Evolutionary conservation across 2,888 invertebrate genomes (phyloP), one percentile per base, ranked within the genome.

Genomic region (Pilophorus perplexus): DNA sequence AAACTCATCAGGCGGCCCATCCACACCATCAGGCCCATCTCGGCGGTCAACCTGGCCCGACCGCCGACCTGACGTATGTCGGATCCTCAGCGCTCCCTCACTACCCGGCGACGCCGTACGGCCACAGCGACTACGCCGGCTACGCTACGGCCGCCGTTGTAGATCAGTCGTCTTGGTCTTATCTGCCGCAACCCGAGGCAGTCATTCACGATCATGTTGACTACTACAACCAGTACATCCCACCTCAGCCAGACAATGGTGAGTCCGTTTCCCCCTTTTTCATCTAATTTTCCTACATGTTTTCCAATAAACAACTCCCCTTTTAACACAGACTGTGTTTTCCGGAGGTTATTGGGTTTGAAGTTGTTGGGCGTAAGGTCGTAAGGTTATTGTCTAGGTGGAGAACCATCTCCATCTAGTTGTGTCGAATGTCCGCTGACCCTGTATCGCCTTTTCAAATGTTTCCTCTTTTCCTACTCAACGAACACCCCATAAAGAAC

Each of bases 151-250:
- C 42, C 6, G 40, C 44, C 23, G 52, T 42, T 25, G 33, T 57
- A 28, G 66, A 50, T 16, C 64, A 66, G 54, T 55, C 54, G 33
- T 55, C 37, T 37, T 37, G 37, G 6, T 12, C 38, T 8, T 55
- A 55, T 38, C 38, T 55, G 1, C 55, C 55, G 2, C 66, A 67
- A 44, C 68, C 57, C 14, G 64, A 55, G 64, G 54, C 57, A 37
- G 60, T 62, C 55, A 54, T 66, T 16, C 50, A 57, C 33, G 66
- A 66, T 37, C 64, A 38, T n/a, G 55, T 66, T 10, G 67, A 68
- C 27, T 66, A 68, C 50, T 57, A 67, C 33, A 62, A 67, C 64
- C 44, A 59, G 28, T 66, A 66, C 40, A 50, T 55, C 18, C 64
- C 62, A 10, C 10, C 64, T 2, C 65, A 65, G 14, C 28, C 44